Conservation (phyloP, 2,797 vertebrate species). For the Spinibarbus caldwelli region DNA sequence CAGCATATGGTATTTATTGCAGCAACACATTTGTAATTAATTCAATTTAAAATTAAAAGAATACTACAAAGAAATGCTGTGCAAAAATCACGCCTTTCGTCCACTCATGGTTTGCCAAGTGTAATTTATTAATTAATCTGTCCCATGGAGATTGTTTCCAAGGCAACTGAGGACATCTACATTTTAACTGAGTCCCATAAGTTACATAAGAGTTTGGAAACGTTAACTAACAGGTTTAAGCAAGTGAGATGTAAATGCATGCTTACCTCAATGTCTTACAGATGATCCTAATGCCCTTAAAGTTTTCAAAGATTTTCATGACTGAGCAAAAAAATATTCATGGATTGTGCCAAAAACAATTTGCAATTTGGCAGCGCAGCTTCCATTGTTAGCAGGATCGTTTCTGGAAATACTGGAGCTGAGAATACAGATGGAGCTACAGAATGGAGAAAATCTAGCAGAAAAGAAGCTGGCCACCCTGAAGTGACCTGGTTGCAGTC, state of each 20-base stretch:
- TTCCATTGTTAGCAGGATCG: neutral
- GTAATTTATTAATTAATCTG: conserved; percentile 64
- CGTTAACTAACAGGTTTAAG: neutral
- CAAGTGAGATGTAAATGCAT: neutral
- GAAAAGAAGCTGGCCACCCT: neutral
- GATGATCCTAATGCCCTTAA: neutral
- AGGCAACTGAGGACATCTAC: conserved; percentile 72
- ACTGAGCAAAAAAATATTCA: too few species aligned
- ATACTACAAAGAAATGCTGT: conserved; percentile 46
- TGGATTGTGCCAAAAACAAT: neutral
- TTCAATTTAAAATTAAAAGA: conserved; percentile 9
- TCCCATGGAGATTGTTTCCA: conserved; percentile 59
- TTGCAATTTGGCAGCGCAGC: neutral
- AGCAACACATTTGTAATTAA: neutral
- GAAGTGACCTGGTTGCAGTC: neutral
- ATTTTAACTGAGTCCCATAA: conserved; percentile 61
- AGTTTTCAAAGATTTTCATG: too few species aligned
- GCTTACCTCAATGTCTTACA: neutral
- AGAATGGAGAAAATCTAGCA: neutral
- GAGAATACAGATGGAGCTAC: neutral
- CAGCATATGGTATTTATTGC: neutral
- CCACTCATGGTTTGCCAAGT: conserved; percentile 42
- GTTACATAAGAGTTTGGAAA: conserved; percentile 24
- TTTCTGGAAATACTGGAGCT: neutral
- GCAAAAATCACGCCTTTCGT: conserved; percentile 47